Base-by-base conservation (phyloP, 1,140 invertebrate genomes). In the Camponotus floridanus region DNA sequence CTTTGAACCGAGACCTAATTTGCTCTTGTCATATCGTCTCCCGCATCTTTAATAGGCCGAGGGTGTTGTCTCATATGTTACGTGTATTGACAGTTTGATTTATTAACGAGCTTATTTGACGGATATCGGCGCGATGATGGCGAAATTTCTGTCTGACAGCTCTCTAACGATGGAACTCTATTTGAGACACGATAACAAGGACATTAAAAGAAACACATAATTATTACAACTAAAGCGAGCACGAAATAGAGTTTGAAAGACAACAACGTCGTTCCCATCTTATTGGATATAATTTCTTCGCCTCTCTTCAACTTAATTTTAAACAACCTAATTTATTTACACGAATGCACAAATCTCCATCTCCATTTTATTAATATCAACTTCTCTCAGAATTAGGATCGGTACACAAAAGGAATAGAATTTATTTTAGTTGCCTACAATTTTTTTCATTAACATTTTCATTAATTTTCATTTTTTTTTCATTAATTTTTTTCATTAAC, bases 271-370 rank as follows among this genome's bases (percentile, higher is more conserved):
- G 55, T 33, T 31, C 45, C n/a, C n/a, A 31, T 78, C 36, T 64
- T 48, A 31, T 31, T 31, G 39, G 57, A 84, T 87, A 61, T 21
- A 18, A 74, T 18, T 18, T 15, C 36, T 42, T 21, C 55, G 61
- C 45, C 39, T 26, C 15, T 18, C 8, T 33, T 36, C 45, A 45
- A n/a, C n/a, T n/a, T n/a, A n/a, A n/a, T n/a, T n/a, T n/a, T n/a
- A n/a, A 26, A 65, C 78, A 86, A 86, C 13, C 48, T 26, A 57
- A 86, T 88, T 86, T 88, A 89, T 88, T 80, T 76, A 67, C 83
- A 89, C 83, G 31, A 81, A 39, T 45, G 15, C 13, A 2, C 7
- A 11, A 21, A 5, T 51, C 45, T 21, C 9, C 3, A 15, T 5
- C 8, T 33, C 18, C 36, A 48, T 74, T 81, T 83, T 26, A 74